Base-by-base conservation (phyloP, 2,113 vertebrate genomes). In the Pionites leucogaster region DNA sequence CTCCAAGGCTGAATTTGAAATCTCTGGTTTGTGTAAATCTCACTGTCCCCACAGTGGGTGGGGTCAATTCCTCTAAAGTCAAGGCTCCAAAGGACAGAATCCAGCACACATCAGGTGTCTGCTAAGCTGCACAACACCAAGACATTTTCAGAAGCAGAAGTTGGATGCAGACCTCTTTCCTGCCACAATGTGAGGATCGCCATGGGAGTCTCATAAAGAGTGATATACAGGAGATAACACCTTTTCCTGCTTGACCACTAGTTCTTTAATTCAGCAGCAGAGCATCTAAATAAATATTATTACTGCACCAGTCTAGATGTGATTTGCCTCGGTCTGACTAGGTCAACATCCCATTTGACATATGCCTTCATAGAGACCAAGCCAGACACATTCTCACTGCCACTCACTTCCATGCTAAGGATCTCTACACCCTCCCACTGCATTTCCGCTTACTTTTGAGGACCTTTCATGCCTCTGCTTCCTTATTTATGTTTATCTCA, bases 271-370 rank as follows among this genome's bases (percentile, higher is more conserved):
- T 7, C 17, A 92, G 17, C 35, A 22, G 12, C 17, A 84, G 17
- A 78, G 16, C 31, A 52, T 10, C 13, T 65, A 24, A 59, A 39
- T 72, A 24, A 62, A 39, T 69, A 20, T 24, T 57, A 42, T n/a
- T 47, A 33, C 11, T 41, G 2, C 69, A 17, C 11, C 14, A 59
- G 4, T 19, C 35, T 46, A 69, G n/a, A 42, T 13, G 22, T 2
- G 3, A n/a, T 86, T 78, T 74, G 3, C 25, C 39, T n/a, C 9
- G 2, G 8, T 33, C 44, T 88, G 33, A 71, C 6, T 7, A 47
- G 6, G 6, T 64, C 27, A 63, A 4, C 0, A 0, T 70, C 10
- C 6, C 23, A 11, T 37, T 25, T 47, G 28, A 71, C 3, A 12
- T 2, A 39, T 0, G 3, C 6, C 10, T 86, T 69, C 67, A 16